These are phyloP conservation scores for Cygnus buccinator DNA, from an alignment of 2,113 vertebrate genomes.

Conservation along the genomic window DNA sequence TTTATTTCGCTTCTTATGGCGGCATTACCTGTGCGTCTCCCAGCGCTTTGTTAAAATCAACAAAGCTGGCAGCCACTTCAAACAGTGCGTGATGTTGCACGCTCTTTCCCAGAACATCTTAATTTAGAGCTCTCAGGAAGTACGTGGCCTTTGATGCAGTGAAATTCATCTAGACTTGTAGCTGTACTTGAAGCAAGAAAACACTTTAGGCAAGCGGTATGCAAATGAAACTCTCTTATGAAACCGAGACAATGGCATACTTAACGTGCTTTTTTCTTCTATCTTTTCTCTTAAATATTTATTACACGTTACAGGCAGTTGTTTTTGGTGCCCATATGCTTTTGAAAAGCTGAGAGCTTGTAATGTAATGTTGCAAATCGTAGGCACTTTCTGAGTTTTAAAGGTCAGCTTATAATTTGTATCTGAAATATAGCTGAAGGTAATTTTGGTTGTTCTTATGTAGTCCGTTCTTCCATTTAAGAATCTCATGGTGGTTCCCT, in stretches of 20 bases:
- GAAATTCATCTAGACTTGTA: background rate
- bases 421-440: rapidly evolving
- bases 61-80: slow-evolving; percentile 30
- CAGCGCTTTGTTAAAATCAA: background rate
- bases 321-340: rapidly evolving
- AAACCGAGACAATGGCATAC: background rate
- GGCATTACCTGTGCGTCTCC: background rate
- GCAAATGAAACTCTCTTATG: background rate
- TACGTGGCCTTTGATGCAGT: background rate
- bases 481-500: background rate
- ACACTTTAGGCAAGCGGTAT: background rate
- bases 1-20: background rate
- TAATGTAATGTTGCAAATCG: background rate
- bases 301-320: background rate
- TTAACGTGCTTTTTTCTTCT: background rate
- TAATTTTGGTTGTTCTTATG: background rate
- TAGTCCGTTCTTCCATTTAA: background rate
- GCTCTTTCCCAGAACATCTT: background rate
- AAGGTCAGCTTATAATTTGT: background rate
- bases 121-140: background rate
- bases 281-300: background rate
- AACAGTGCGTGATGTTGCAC: rapidly evolving
- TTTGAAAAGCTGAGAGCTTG: background rate
- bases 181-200: background rate
- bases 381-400: background rate